These are phyloP conservation scores for Hecatera dysodea DNA, from an alignment of 2,888 invertebrate species.

Conservation along the genomic window DNA sequence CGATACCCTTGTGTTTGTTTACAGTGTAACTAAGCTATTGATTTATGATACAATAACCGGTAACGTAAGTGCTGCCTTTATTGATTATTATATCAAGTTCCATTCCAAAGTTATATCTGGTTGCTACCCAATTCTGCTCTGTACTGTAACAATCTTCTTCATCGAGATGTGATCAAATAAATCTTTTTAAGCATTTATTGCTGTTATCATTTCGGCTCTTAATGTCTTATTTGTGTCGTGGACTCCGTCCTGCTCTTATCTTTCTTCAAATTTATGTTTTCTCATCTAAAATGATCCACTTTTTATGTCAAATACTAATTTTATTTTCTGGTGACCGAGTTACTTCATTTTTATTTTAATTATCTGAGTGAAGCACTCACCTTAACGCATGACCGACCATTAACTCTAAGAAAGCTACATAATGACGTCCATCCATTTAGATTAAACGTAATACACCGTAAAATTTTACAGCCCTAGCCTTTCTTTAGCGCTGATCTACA, in stretches of 20 bases:
- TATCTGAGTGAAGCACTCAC: constrained; percentile 45
- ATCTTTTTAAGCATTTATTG: constrained; percentile 52
- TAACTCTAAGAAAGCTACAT: constrained; percentile 60
- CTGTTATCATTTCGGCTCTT: constrained; percentile 32
- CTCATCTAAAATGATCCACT: constrained; percentile 19
- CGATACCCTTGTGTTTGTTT: constrained; percentile 68
- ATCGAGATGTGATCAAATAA: constrained; percentile 38
- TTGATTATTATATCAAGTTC: constrained; percentile 66
- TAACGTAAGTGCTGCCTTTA: constrained; percentile 65
- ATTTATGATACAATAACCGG: constrained; percentile 66
- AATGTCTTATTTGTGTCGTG: constrained; percentile 44
- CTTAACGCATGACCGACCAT: constrained; percentile 57
- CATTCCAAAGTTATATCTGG: constrained; percentile 32
- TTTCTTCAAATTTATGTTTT: constrained; percentile 41
- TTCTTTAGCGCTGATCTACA: constrained; percentile 45
- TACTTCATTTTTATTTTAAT: constrained; percentile 41
- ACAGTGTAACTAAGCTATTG: constrained; percentile 68
- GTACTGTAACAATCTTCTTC: background rate
- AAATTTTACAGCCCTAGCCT: constrained; percentile 64
- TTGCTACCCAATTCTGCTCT: constrained; percentile 30
- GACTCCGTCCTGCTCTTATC: constrained; percentile 40
- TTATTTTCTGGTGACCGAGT: constrained; percentile 1
- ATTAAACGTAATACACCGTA: constrained; percentile 69
- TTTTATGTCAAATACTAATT: constrained; percentile 28
- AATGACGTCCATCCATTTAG: constrained; percentile 67